Percentiles rank a stretch among this genome's conserved stretches.
Conservation (phyloP, 2,888 invertebrate species). For the Lasiommata megera region DNA sequence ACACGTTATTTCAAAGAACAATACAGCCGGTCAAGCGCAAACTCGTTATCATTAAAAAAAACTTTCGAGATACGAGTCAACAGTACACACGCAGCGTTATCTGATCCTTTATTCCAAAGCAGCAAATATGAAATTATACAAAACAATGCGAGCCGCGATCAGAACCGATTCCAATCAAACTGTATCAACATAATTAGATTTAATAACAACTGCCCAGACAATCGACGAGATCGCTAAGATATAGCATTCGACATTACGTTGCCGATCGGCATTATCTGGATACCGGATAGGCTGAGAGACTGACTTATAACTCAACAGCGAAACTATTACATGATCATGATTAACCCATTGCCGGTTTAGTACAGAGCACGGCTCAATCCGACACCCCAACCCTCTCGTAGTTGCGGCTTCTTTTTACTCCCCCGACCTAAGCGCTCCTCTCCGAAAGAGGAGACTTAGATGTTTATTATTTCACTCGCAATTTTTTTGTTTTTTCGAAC, state of each 20-base stretch:
- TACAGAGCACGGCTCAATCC: no score
- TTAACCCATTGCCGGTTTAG: no score
- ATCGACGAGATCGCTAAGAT: conserved; percentile 26
- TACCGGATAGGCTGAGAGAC: conserved; percentile 18
- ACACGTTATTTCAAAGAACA: no score
- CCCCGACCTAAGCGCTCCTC: no score
- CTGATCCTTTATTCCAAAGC: conserved; percentile 4
- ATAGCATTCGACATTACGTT: conserved; percentile 23
- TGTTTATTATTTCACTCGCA: no score
- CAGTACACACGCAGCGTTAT: background rate
- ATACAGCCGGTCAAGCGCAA: background rate
- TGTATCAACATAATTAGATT: conserved; percentile 28
- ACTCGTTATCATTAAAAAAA: background rate
- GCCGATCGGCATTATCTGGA: conserved; percentile 29
- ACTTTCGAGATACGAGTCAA: background rate
- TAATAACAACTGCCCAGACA: conserved; percentile 23
- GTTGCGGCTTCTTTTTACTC: no score
- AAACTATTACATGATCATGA: no score
- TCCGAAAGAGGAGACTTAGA: no score
- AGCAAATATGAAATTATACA: conserved; percentile 8
- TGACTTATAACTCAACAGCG: background rate
- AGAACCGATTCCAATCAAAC: conserved; percentile 23
- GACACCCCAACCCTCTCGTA: no score
- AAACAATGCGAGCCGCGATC: conserved; percentile 18
- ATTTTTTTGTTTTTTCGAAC: no score